Percentiles rank a stretch among this genome's conserved stretches.
Evolutionary conservation across 2,113 vertebrate species (phyloP).

Genomic region (Cygnus buccinator): DNA sequence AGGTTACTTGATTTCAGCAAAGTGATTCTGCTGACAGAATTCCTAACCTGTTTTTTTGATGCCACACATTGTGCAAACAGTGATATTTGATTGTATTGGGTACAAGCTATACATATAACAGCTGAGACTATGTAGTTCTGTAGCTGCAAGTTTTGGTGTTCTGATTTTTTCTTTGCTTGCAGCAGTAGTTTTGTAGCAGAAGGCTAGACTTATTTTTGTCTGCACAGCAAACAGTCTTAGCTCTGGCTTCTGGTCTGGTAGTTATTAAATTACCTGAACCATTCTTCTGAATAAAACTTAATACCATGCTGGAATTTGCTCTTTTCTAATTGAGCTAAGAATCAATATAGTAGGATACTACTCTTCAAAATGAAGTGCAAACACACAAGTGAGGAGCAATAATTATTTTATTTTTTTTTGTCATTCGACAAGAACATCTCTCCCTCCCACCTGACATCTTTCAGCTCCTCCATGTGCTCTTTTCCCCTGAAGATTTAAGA

Average conservation of each 20-base stretch:
- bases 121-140: not conserved
- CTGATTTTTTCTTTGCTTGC: not conserved
- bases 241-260: not conserved
- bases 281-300: not conserved
- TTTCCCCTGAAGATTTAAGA: not conserved
- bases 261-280: not conserved
- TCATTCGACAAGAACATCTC: not conserved
- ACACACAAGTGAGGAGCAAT: not conserved
- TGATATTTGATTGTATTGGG: not conserved
- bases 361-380: constrained; percentile 13
- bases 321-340: constrained; percentile 12
- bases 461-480: not conserved
- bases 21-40: not conserved
- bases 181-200: not conserved
- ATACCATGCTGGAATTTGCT: not conserved
- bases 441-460: not conserved
- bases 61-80: not conserved
- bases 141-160: not conserved
- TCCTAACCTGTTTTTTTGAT: not conserved
- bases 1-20: not conserved
- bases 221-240: not conserved
- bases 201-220: not conserved
- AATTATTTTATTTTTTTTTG: not conserved
- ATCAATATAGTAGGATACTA: not conserved
- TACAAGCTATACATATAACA: not conserved